Evolutionary conservation across 2,797 vertebrate genomes (phyloP), one percentile per base, ranked within the genome.

Genomic region (Eospalax fontanierii): DNA sequence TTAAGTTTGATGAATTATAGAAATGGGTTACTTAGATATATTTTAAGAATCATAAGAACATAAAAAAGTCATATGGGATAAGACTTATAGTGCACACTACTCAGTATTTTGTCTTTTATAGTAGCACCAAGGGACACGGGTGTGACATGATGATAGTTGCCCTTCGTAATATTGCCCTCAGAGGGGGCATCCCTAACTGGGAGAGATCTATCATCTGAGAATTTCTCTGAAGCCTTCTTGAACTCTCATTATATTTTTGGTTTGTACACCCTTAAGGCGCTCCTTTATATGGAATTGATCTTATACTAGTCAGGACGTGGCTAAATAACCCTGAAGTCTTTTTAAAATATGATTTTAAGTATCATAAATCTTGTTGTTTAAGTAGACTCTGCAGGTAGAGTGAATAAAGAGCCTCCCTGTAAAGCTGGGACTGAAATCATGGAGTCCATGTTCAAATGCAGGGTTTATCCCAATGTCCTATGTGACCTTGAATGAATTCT

Each of bases 41-140:
- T 97, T 98, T 97, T 96, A 97, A 97, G 96, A 96, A 97, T 98
- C 95, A 95, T 93, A 96, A 95, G 89, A 96, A 96, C 97, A 96
- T 97, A 90, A 98, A 98, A 95, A 95, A 95, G 97, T 97, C 97
- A 96, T 93, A 89, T 90, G 88, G 93, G 94, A 73, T 92, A 96
- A 97, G 95, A 97, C 91, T 96, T 97, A 97, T 71, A 89, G 94
- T 78, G 71, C 80, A 83, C 76, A 93, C 82, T 87, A 63, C 83
- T 91, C 92, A 80, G 82, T 95, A 90, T 94, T 97, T 95, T 94
- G 95, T 98, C 97, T 96, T 97, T 96, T 94, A 91, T 94, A 97
- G 93, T 94, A 74, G 92, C 79, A 79, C 94, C 92, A 75, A 89
- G 97, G 97, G 97, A 95, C 90, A 66, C 28, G 86, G 89, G 57